Evolutionary conservation across 2,113 vertebrate species (phyloP), one percentile per base, ranked within the genome.

Genomic region (Rhipidura dahli): DNA sequence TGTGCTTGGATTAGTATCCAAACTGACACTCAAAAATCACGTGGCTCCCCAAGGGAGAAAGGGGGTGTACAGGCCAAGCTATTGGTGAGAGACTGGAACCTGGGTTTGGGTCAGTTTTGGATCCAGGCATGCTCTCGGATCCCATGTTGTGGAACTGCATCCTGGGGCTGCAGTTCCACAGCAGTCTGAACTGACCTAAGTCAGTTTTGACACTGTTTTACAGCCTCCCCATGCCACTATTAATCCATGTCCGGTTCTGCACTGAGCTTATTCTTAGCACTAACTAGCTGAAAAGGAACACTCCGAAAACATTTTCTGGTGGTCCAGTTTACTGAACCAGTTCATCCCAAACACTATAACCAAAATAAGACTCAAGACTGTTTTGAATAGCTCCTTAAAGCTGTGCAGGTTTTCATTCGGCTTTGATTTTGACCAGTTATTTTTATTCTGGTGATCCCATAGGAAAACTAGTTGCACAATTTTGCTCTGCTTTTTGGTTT

Each of bases 171-270:
- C 37, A 21, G 30, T 35, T 83, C 44, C 64, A 12, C 27, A 7
- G 0, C 9, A 8, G 65, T 39, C 8, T 15, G 42, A 18, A 35
- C 30, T 51, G 37, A 35, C n/a, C 7, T 1, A 2, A 51, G n/a
- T 24, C 44, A 8, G 27, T 31, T 88, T 17, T 42, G 27, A 23
- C 37, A 45, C 2, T 20, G 16, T 20, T 28, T n/a, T 44, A 2
- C 18, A 60, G 42, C 9, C 23, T 84, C 23, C 10, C 35, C 0
- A 0, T 73, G 78, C 51, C 4, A 1, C 7, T 56, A 0, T 11
- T 65, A 22, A 37, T 40, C 39, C 6, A 0, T 7, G 8, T 11
- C 33, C 30, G 8, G 0, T n/a, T 87, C 69, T 87, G 73, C 50
- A 9, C 44, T 39, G 35, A 54, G 19, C 11, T 54, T 66, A 2